These are phyloP conservation scores for Protophormia terraenovae DNA, from an alignment of 2,888 invertebrate genomes.

Conservation along the genomic window DNA sequence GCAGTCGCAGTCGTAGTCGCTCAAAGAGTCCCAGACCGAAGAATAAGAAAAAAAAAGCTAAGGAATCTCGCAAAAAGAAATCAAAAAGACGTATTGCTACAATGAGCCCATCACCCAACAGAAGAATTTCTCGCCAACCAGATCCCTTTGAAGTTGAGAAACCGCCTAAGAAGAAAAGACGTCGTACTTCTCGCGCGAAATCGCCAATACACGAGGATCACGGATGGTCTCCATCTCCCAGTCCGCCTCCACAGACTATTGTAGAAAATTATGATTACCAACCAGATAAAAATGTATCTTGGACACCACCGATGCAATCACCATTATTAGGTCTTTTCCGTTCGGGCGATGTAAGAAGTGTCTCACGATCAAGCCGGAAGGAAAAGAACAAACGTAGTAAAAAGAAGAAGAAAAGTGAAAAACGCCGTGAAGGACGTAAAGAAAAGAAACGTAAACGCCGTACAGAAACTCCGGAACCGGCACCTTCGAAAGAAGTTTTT, in stretches of 20 bases:
- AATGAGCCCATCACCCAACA: slow-evolving; percentile 72
- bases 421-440: slow-evolving; percentile 78
- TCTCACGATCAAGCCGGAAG: slow-evolving; percentile 79
- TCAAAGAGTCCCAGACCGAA: slow-evolving; percentile 75
- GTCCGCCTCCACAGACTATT: slow-evolving; percentile 81
- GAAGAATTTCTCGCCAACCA: slow-evolving; percentile 75
- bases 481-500: slow-evolving; percentile 93
- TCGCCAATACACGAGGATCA: slow-evolving; percentile 70
- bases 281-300: slow-evolving; percentile 80
- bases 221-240: slow-evolving; percentile 84
- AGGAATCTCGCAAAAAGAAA: slow-evolving; percentile 74
- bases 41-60: slow-evolving; percentile 75
- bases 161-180: slow-evolving; percentile 75
- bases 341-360: slow-evolving; percentile 64
- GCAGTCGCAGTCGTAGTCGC: slow-evolving; percentile 75
- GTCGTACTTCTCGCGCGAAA: slow-evolving; percentile 71
- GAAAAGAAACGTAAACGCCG: slow-evolving; percentile 79
- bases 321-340: slow-evolving; percentile 70
- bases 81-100: slow-evolving; percentile 74
- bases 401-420: slow-evolving; percentile 78
- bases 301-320: slow-evolving; percentile 84
- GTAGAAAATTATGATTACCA: slow-evolving; percentile 69
- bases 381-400: slow-evolving; percentile 77
- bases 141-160: slow-evolving; percentile 74
- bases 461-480: slow-evolving; percentile 80